A percentile compares a stretch with the other conserved stretches of the same genome.
These are phyloP conservation scores for Grapholita molesta DNA, from an alignment of 1,140 invertebrate genomes.

Conservation along the genomic window DNA sequence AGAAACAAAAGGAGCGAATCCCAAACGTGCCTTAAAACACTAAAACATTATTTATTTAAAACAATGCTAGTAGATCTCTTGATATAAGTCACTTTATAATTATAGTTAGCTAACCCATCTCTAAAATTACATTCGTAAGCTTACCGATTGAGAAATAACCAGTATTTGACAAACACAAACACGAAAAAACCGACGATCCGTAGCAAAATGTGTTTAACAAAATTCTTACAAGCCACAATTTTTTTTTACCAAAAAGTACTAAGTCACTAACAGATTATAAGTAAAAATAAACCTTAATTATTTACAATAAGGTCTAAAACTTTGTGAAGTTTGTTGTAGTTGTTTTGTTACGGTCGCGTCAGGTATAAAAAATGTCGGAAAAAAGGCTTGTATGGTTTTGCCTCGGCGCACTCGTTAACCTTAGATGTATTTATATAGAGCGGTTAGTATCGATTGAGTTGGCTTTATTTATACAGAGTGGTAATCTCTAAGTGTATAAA, in stretches of 20 bases:
- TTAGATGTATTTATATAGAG: slow-evolving; percentile 35
- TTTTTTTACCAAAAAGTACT: neutral
- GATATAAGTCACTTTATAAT: neutral
- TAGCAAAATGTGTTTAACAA: slow-evolving; percentile 20
- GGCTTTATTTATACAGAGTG: neutral
- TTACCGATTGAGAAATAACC: slow-evolving; percentile 6
- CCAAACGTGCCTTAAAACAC: too few relatives aligned
- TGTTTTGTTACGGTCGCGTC: neutral
- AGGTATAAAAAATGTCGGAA: neutral
- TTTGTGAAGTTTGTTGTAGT: neutral
- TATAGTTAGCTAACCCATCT: neutral
- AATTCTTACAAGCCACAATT: slow-evolving; percentile 16
- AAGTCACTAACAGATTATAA: neutral
- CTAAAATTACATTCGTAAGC: neutral
- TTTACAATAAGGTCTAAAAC: neutral
- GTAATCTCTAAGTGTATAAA: too few relatives aligned
- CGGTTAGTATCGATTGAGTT: slow-evolving; percentile 14
- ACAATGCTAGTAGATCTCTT: too few relatives aligned
- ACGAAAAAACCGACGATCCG: slow-evolving; percentile 15
- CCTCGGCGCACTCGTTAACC: slow-evolving; percentile 6
- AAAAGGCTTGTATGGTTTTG: slow-evolving; percentile 16
- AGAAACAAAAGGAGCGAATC: too few relatives aligned
- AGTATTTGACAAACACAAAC: slow-evolving; percentile 1
- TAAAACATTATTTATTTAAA: too few relatives aligned
- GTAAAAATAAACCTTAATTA: neutral